These are phyloP conservation scores for Caenorhabditis sp. DNA, from an alignment of 2,888 invertebrate species.

Conservation along the genomic window DNA sequence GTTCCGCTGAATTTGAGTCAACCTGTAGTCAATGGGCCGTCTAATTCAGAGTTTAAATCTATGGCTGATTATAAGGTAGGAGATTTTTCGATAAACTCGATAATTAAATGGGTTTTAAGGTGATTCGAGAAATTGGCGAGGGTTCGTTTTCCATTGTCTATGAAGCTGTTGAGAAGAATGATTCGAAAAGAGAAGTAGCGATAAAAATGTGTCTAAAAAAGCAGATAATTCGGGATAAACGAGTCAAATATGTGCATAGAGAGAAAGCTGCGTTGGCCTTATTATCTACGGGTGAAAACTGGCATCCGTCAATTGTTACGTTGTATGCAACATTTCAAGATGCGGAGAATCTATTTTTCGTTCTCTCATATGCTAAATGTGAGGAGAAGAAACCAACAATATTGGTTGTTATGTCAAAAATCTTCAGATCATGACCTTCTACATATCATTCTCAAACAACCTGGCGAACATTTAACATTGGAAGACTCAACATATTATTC, in stretches of 20 bases:
- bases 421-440: constrained; percentile 52
- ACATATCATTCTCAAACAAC: constrained; percentile 42
- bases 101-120: constrained; percentile 24
- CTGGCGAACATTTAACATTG: constrained; percentile 71
- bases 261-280: constrained; percentile 48
- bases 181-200: constrained; percentile 73
- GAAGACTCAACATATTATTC: constrained; percentile 88
- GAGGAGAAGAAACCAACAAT: constrained; percentile 1
- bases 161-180: constrained; percentile 33
- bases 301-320: constrained; percentile 86
- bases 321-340: constrained; percentile 97
- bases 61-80: constrained; percentile 34
- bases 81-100: not conserved
- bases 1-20: constrained; percentile 27
- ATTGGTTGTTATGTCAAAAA: not conserved
- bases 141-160: constrained; percentile 55
- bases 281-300: constrained; percentile 74
- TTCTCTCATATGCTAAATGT: constrained; percentile 77
- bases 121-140: constrained; percentile 48
- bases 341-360: constrained; percentile 88
- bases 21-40: not conserved
- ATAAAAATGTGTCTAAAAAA: constrained; percentile 97
- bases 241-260: constrained; percentile 74
- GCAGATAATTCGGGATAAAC: constrained; percentile 90
- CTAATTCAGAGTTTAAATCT: constrained; percentile 14